Evolutionary conservation across 1,140 invertebrate species (phyloP).

Genomic region (Cryptotermes secundus): DNA sequence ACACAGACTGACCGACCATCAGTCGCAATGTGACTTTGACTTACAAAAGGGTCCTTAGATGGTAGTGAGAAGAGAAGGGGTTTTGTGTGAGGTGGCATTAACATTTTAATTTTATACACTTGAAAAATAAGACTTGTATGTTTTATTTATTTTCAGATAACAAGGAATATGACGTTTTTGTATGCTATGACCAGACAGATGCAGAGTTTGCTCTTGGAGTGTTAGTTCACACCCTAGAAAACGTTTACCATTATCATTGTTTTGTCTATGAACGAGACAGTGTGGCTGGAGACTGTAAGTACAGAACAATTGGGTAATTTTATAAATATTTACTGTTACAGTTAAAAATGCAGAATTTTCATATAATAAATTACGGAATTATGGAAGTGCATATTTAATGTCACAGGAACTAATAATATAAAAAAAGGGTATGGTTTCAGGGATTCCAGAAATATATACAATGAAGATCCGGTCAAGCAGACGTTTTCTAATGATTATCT

Average conservation of each 20-base stretch:
- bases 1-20: no score
- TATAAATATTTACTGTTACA: neutral
- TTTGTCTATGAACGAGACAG: constrained; percentile 36
- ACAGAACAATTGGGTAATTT: neutral
- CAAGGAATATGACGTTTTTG: constrained; percentile 50
- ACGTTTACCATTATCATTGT: constrained; percentile 49
- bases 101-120: no score
- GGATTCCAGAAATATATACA: neutral
- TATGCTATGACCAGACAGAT: constrained; percentile 53
- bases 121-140: no score
- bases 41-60: no score
- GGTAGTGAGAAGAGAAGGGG: no score
- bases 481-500: constrained; percentile 16
- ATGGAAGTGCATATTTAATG: constrained; percentile 1
- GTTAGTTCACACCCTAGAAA: constrained; percentile 48
- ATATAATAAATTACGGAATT: neutral
- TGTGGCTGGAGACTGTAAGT: constrained; percentile 30
- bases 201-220: constrained; percentile 46
- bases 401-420: neutral
- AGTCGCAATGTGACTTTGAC: no score
- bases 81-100: no score
- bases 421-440: neutral
- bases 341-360: neutral
- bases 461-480: constrained; percentile 1
- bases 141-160: constrained; percentile 45